Evolutionary conservation across 2,888 invertebrate genomes (phyloP).

Genomic region (Nomada fucata): DNA sequence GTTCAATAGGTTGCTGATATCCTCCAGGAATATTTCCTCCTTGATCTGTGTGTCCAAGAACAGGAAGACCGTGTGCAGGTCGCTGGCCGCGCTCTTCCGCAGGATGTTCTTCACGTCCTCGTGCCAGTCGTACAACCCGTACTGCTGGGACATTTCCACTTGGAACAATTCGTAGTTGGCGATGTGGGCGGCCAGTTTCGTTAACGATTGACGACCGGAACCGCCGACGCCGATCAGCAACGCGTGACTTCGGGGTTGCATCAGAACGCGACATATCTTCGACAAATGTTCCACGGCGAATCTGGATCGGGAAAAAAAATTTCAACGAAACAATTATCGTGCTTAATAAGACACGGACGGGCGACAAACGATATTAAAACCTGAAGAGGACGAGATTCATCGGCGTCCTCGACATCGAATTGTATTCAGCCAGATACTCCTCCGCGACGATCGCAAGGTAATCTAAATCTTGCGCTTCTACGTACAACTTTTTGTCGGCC

Average conservation of each 20-base stretch:
- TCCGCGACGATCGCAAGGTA: conserved; percentile 92
- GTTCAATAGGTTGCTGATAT: conserved; percentile 95
- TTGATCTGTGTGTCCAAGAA: conserved; percentile 97
- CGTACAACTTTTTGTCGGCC: conserved; percentile 90
- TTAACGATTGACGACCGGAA: conserved; percentile 96
- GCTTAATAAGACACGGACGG: conserved; percentile 20
- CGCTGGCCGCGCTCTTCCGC: conserved; percentile 92
- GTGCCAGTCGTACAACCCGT: conserved; percentile 94
- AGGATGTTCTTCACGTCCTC: conserved; percentile 95
- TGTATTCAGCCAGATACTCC: conserved; percentile 94
- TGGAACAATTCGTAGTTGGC: conserved; percentile 96
- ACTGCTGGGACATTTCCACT: conserved; percentile 95
- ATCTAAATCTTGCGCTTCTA: conserved; percentile 92
- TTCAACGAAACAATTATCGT: background rate
- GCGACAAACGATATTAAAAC: conserved; percentile 81
- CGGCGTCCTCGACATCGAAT: conserved; percentile 97
- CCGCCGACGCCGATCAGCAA: conserved; percentile 96
- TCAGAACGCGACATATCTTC: conserved; percentile 94
- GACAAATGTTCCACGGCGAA: conserved; percentile 98
- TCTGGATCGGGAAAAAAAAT: conserved; percentile 83
- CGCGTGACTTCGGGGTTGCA: conserved; percentile 96
- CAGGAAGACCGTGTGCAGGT: conserved; percentile 94
- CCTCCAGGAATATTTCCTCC: conserved; percentile 96
- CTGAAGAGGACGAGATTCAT: conserved; percentile 97
- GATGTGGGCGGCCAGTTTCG: conserved; percentile 95